Evolutionary conservation across 2,888 invertebrate species (phyloP).

Genomic region (Drosophila meridiana): DNA sequence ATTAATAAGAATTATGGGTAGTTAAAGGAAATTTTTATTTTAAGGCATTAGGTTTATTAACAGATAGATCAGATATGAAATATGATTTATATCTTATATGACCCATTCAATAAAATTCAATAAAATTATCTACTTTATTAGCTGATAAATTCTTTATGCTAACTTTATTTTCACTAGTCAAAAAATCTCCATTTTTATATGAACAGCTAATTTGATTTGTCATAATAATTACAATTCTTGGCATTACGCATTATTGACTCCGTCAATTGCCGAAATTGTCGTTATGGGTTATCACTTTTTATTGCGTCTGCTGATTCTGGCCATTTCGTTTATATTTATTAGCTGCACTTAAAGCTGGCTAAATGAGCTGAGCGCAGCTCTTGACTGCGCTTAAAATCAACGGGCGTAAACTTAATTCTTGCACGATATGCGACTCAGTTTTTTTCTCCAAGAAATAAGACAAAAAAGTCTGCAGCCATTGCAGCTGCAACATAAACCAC

Average conservation of each 20-base stretch:
- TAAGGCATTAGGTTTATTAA: no score
- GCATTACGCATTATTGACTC: neutral
- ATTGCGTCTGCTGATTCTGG: slow-evolving; percentile 4
- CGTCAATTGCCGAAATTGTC: slow-evolving; percentile 5
- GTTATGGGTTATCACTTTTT: slow-evolving; percentile 1
- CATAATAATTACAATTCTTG: neutral
- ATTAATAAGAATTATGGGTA: no score
- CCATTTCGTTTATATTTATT: slow-evolving; percentile 26
- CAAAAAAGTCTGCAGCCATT: slow-evolving; percentile 17
- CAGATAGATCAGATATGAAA: no score
- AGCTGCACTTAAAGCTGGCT: slow-evolving; percentile 34
- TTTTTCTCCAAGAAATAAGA: slow-evolving; percentile 27
- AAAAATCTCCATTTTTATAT: neutral
- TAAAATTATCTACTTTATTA: neutral
- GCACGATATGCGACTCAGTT: slow-evolving; percentile 62
- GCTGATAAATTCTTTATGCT: neutral
- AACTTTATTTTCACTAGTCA: neutral
- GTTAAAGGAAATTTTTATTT: no score
- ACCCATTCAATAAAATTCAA: no score
- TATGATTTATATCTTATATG: no score
- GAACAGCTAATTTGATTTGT: neutral
- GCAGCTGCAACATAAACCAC: neutral
- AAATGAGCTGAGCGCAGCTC: slow-evolving; percentile 39
- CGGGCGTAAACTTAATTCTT: slow-evolving; percentile 74
- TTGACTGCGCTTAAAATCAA: slow-evolving; percentile 67